A percentile compares a stretch with the other conserved stretches of the same genome.
Conservation (phyloP, 2,888 invertebrate species). For the Idaea aversata region DNA sequence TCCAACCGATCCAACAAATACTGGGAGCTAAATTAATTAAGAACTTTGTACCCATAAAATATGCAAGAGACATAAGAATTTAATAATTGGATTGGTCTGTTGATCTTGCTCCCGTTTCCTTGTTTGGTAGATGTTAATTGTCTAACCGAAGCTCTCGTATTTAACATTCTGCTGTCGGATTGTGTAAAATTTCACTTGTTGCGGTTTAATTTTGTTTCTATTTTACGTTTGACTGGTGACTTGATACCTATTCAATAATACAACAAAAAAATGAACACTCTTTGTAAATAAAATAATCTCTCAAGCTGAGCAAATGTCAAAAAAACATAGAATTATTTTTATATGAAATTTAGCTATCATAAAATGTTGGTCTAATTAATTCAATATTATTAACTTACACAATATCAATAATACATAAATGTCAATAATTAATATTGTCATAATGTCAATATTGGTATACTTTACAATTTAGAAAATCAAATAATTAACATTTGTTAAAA, state of each 20-base stretch:
- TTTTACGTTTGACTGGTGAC: conserved; percentile 3
- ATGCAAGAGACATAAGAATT: conserved; percentile 17
- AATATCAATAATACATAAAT: too few relatives aligned
- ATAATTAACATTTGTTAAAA: too few relatives aligned
- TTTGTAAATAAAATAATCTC: too few relatives aligned
- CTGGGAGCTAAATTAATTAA: conserved; percentile 11
- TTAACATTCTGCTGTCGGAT: conserved; percentile 21
- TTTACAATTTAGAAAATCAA: too few relatives aligned
- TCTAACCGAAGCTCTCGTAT: conserved; percentile 23
- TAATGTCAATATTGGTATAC: too few relatives aligned
- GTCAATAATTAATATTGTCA: too few relatives aligned
- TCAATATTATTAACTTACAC: too few relatives aligned
- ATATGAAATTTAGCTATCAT: too few relatives aligned
- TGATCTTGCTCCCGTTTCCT: conserved; percentile 6
- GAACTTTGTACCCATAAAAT: conserved; percentile 9
- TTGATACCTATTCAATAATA: conserved; percentile 9
- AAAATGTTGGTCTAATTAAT: too few relatives aligned
- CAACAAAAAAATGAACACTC: not conserved
- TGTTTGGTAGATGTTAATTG: conserved; percentile 24
- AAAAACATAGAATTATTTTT: too few relatives aligned
- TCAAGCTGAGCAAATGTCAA: too few relatives aligned
- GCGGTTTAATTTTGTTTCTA: conserved; percentile 23
- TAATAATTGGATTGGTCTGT: conserved; percentile 18
- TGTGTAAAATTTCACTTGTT: conserved; percentile 24
- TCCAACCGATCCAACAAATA: not conserved